Evolutionary conservation across 2,113 vertebrate genomes (phyloP).

Genomic region (Pollimyrus isidori): DNA sequence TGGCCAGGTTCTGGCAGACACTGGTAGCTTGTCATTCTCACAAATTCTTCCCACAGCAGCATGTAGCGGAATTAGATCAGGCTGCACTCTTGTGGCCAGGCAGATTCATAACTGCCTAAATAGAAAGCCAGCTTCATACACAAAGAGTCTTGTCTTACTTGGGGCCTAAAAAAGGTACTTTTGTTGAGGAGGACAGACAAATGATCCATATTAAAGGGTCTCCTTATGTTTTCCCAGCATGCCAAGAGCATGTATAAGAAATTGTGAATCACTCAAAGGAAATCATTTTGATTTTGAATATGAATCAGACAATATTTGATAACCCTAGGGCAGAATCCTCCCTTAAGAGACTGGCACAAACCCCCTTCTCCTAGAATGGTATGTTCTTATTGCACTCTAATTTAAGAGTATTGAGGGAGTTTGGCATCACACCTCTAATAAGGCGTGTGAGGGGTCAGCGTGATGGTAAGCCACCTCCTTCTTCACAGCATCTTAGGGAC

Average conservation of each 20-base stretch:
- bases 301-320: background rate
- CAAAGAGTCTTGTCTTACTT: background rate
- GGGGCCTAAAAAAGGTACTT: background rate
- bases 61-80: background rate
- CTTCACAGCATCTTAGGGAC: background rate
- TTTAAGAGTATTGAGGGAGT: background rate
- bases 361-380: background rate
- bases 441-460: background rate
- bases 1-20: background rate
- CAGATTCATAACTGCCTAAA: background rate
- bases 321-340: background rate
- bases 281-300: background rate
- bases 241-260: background rate
- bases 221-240: background rate
- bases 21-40: background rate
- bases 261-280: background rate
- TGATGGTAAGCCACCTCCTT: background rate
- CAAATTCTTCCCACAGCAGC: background rate
- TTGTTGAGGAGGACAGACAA: background rate
- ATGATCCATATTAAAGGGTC: background rate
- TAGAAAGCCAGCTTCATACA: background rate
- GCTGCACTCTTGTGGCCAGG: background rate
- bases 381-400: background rate
- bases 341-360: background rate
- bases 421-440: background rate